Conservation (phyloP, 2,888 invertebrate species). For the Hypena proboscidalis region DNA sequence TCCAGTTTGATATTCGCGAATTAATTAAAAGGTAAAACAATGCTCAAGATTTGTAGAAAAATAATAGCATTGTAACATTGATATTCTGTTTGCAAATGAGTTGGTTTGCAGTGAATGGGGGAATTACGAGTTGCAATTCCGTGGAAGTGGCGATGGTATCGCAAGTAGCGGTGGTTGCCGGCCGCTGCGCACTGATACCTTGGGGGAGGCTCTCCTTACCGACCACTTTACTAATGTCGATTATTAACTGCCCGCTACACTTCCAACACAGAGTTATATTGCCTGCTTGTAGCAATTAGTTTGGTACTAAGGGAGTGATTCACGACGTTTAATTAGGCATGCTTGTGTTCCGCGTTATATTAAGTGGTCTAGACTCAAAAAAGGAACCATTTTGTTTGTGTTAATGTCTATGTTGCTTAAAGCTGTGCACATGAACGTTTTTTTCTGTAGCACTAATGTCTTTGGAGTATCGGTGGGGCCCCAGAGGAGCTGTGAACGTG, state of each 20-base stretch:
- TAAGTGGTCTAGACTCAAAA: conserved; percentile 7
- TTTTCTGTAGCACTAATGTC: no score
- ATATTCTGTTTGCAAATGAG: conserved; percentile 55
- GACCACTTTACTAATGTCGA: conserved; percentile 42
- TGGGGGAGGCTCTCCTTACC: conserved; percentile 34
- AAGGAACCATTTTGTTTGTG: background rate
- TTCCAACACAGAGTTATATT: conserved; percentile 40
- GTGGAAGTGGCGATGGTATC: conserved; percentile 57
- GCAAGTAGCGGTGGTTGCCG: conserved; percentile 20
- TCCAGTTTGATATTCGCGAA: no score
- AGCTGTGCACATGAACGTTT: no score
- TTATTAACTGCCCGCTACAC: conserved; percentile 44
- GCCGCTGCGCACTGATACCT: conserved; percentile 29
- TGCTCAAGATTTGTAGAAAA: no score
- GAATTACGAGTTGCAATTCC: conserved; percentile 55
- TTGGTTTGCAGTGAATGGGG: conserved; percentile 63
- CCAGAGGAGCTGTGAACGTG: no score
- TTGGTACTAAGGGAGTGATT: conserved; percentile 36
- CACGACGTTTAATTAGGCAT: conserved; percentile 28
- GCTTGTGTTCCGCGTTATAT: conserved; percentile 14
- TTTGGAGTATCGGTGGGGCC: no score
- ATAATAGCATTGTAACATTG: conserved; percentile 16
- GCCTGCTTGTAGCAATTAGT: conserved; percentile 40
- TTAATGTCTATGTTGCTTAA: background rate
- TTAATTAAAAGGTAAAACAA: no score